Percentiles rank a stretch among this genome's conserved stretches.
These are phyloP conservation scores for Hormaphis cornu DNA, from an alignment of 1,140 invertebrate genomes.

Conservation along the genomic window DNA sequence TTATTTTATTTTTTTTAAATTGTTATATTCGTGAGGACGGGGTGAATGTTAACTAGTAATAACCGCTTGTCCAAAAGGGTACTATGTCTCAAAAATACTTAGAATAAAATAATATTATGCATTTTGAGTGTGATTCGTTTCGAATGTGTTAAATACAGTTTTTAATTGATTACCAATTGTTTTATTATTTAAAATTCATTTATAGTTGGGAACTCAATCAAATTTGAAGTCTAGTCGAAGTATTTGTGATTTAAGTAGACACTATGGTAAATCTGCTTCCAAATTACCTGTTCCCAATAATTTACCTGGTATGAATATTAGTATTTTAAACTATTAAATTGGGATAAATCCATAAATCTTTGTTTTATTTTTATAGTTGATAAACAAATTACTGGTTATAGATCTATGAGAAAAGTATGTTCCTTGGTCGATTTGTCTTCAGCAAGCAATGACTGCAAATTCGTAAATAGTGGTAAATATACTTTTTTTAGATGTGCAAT, in stretches of 20 bases:
- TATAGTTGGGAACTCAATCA: slow-evolving; percentile 62
- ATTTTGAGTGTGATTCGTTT: too few species aligned
- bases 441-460: not conserved
- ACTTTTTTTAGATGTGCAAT: not conserved
- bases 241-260: slow-evolving; percentile 61
- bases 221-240: slow-evolving; percentile 73
- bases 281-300: slow-evolving; percentile 14
- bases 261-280: slow-evolving; percentile 23
- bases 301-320: not conserved
- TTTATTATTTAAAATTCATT: slow-evolving; percentile 32
- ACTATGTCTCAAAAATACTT: too few species aligned
- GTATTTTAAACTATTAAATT: not conserved
- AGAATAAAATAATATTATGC: too few species aligned
- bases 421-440: slow-evolving; percentile 19
- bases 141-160: too few species aligned
- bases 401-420: not conserved
- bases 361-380: slow-evolving; percentile 18
- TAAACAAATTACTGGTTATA: not conserved
- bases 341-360: too few species aligned
- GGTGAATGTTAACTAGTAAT: too few species aligned
- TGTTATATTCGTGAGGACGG: too few species aligned
- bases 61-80: too few species aligned
- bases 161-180: slow-evolving; percentile 19
- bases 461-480: not conserved
- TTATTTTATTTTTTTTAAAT: not conserved